Evolutionary conservation across 1,140 invertebrate species (phyloP).

Genomic region (Drosophila auraria): DNA sequence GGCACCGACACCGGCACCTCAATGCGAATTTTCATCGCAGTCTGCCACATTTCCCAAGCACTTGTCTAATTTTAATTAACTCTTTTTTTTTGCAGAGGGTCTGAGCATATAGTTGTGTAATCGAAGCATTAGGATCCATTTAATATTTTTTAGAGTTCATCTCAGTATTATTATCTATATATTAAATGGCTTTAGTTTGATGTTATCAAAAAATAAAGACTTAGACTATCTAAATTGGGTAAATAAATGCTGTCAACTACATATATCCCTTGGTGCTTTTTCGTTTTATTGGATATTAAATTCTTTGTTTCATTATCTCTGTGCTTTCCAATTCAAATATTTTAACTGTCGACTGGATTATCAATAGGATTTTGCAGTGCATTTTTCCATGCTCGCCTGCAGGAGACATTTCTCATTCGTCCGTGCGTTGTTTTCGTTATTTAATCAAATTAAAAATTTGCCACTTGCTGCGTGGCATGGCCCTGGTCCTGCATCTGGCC

Average conservation of each 20-base stretch:
- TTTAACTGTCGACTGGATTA: neutral
- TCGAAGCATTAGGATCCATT: neutral
- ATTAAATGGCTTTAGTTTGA: no score
- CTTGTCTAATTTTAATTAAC: constrained; percentile 80
- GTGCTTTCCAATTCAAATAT: constrained; percentile 7
- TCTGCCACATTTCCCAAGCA: constrained; percentile 72
- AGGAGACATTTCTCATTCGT: constrained; percentile 37
- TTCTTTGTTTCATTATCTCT: neutral
- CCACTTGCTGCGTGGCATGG: constrained; percentile 53
- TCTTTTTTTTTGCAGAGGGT: constrained; percentile 55
- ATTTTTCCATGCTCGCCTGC: constrained; percentile 1
- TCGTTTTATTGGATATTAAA: neutral
- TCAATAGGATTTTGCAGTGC: neutral
- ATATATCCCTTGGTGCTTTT: neutral
- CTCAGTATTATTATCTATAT: no score
- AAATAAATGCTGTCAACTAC: neutral
- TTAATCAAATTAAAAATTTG: constrained; percentile 62
- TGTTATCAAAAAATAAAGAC: neutral
- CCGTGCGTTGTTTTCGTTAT: constrained; percentile 41
- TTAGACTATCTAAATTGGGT: neutral
- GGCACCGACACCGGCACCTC: constrained; percentile 32
- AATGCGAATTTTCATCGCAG: constrained; percentile 63
- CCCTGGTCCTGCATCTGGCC: constrained; percentile 42
- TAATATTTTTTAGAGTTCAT: no score
- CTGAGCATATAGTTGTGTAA: constrained; percentile 21